Evolutionary conservation across 2,888 invertebrate species (phyloP), one percentile per base, ranked within the genome.

Genomic region (Tiliacea citrago): DNA sequence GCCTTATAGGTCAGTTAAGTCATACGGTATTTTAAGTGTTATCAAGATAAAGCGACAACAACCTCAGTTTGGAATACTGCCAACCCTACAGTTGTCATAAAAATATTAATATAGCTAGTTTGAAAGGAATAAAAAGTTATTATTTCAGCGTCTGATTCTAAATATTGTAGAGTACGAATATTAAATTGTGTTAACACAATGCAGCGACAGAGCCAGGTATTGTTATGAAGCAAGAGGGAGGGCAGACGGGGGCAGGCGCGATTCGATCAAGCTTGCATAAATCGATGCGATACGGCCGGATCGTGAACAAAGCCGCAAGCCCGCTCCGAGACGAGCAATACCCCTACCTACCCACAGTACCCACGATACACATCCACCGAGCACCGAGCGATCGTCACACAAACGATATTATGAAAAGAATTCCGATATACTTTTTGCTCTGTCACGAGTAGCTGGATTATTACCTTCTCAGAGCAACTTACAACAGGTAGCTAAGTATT

Each of bases 231-330:
- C 74, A 74, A 88, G 88, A 90, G 81, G 83, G 83, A 84, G 88
- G 88, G 87, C 76, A 86, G 87, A 81, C 85, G 88, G 88, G 86
- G 89, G 89, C 86, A 89, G 89, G 89, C 88, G 90, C 90, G 94
- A 94, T 94, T 95, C 94, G 94, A 95, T 95, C 94, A 95, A 92
- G 94, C 95, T 92, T 95, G 95, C 94, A 95, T 95, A 95, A 95
- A 96, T 96, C 95, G 95, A 96, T 95, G 93, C 94, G 95, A 95
- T 95, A 95, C 94, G 94, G 92, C 91, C 90, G 91, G 92, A 93
- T 94, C 92, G 92, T 88, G 94, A 94, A 96, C 95, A 95, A 96
- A 95, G 95, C 95, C 95, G 92, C 94, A 92, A 92, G 92, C 91
- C 74, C 78, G 87, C 78, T 77, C 65, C 88, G 90, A 92, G 93